Conservation (phyloP, 2,797 vertebrate species). For the Pogonophryne albipinna region DNA sequence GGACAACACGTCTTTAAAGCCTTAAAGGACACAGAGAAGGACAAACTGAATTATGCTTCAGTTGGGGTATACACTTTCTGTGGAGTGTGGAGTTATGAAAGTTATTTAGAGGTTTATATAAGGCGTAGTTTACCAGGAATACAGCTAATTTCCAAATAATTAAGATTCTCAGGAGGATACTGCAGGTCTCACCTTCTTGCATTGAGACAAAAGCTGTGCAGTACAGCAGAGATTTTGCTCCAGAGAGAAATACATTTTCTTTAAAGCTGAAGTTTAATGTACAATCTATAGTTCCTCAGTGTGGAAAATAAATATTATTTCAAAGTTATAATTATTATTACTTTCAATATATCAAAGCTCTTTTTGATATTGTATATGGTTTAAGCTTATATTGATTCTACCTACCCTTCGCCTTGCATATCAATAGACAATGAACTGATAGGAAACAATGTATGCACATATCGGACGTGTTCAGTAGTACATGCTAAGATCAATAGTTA, state of each 20-base stretch:
- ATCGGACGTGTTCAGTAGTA: not conserved
- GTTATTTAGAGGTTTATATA: conserved; percentile 16
- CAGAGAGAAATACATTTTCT: not conserved
- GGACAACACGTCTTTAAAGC: not conserved
- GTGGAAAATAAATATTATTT: not conserved
- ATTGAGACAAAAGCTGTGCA: conserved; percentile 17
- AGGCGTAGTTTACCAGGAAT: conserved; percentile 29
- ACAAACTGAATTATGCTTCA: conserved; percentile 18
- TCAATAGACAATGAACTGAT: not conserved
- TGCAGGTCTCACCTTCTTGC: not conserved
- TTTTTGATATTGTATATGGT: not conserved
- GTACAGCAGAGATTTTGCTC: not conserved
- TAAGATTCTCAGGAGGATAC: conserved; percentile 8
- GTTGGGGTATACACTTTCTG: conserved; percentile 3
- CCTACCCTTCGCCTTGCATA: not conserved
- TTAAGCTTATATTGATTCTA: not conserved
- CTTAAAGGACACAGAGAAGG: conserved; percentile 34
- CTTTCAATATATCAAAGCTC: not conserved
- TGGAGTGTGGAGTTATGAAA: not conserved
- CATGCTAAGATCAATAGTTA: not conserved
- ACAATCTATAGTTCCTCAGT: conserved; percentile 1
- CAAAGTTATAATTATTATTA: not conserved
- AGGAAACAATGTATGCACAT: not conserved
- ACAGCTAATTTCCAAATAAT: conserved; percentile 30
- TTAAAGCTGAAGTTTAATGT: not conserved